phyloP scores from a whole-genome alignment of 2,113 vertebrate genomes.

The Nerophis ophidion region DNA sequence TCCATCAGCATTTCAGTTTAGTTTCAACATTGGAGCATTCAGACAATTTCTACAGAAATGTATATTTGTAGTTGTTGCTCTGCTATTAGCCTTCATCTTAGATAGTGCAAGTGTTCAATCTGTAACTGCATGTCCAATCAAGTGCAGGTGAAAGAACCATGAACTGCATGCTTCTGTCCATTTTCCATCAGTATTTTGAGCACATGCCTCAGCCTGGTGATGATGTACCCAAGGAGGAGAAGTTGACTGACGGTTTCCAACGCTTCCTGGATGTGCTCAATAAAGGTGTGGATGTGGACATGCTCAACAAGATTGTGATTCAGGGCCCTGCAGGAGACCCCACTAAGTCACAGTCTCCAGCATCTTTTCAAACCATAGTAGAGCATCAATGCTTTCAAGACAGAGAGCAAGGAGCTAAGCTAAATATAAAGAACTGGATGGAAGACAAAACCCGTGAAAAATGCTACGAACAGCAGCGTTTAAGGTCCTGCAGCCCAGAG shows the following conservation, averaged over 20 bases:
- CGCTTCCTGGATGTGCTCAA: slow-evolving; percentile 64
- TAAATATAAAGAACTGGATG: slow-evolving; percentile 11
- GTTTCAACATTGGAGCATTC: too few species aligned
- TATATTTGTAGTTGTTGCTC: too few species aligned
- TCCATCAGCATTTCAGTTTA: too few species aligned
- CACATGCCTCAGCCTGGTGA: slow-evolving; percentile 1
- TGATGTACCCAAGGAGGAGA: slow-evolving; percentile 18
- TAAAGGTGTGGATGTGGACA: slow-evolving; percentile 52
- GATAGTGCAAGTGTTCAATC: too few species aligned
- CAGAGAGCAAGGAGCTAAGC: slow-evolving; percentile 7
- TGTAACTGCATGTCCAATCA: not conserved
- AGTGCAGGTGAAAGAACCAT: not conserved
- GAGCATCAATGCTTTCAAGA: slow-evolving; percentile 2
- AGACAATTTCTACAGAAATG: too few species aligned
- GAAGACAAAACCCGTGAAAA: slow-evolving; percentile 1
- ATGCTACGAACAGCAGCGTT: not conserved
- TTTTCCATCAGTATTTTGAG: slow-evolving; percentile 38
- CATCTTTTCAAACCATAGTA: not conserved
- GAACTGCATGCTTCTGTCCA: slow-evolving; percentile 19
- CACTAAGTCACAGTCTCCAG: not conserved
- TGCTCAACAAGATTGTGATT: slow-evolving; percentile 51
- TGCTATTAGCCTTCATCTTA: too few species aligned
- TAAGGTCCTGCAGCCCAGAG: slow-evolving; percentile 18
- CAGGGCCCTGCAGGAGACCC: slow-evolving; percentile 3
- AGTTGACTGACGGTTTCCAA: slow-evolving; percentile 47